These are phyloP conservation scores for Meles meles DNA, from an alignment of 2,113 vertebrate species.

Conservation along the genomic window DNA sequence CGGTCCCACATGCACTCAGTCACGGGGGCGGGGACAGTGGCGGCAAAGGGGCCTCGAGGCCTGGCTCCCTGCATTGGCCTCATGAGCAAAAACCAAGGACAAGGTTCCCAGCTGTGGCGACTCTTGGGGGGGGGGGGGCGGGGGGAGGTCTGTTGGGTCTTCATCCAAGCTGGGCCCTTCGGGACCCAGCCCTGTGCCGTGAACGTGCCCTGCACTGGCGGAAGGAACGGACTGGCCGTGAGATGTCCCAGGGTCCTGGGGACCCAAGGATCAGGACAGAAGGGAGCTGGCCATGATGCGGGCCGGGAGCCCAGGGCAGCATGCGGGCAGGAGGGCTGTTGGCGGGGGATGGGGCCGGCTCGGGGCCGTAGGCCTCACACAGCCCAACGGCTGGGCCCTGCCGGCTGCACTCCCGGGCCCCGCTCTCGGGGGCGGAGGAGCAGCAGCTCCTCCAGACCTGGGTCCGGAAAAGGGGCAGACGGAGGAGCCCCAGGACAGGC, in stretches of 20 bases:
- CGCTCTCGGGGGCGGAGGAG: not conserved
- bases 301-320: not conserved
- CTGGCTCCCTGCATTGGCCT: not conserved
- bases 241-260: not conserved
- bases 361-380: not conserved
- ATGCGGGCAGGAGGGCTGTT: accelerated
- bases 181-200: not conserved
- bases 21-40: accelerated
- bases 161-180: accelerated
- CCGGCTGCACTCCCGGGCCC: not conserved
- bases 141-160: not conserved
- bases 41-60: accelerated
- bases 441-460: accelerated
- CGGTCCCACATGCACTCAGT: accelerated
- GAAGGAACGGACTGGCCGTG: not conserved
- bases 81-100: not conserved
- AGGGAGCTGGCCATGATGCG: accelerated
- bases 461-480: not conserved
- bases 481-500: no score
- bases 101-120: accelerated
- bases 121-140: accelerated
- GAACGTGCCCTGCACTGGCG: accelerated
- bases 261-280: not conserved
- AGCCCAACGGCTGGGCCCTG: accelerated
- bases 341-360: not conserved